phyloP scores from a whole-genome alignment of 2,888 invertebrate genomes.

The Orthosia gothica region DNA sequence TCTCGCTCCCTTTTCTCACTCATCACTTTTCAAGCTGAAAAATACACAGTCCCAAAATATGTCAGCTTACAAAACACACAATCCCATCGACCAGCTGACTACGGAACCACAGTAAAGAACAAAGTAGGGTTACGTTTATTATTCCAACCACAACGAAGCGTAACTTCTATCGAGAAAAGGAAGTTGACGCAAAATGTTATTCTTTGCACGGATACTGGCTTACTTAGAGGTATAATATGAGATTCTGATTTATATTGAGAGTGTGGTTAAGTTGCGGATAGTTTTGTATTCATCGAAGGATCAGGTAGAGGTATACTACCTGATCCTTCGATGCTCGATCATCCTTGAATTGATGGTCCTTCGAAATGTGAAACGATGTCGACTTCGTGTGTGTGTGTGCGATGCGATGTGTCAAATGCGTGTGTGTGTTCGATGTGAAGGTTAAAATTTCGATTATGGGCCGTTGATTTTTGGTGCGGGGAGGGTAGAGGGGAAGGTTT shows the following conservation, averaged over 20 bases:
- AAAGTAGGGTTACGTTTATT: constrained; percentile 40
- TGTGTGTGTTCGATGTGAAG: too few relatives aligned
- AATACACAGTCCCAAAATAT: background rate
- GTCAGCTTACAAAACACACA: constrained; percentile 2
- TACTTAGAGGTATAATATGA: constrained; percentile 23
- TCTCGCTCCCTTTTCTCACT: background rate
- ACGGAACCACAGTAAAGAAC: constrained; percentile 11
- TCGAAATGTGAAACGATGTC: too few relatives aligned
- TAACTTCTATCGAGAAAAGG: constrained; percentile 56
- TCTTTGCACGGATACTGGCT: constrained; percentile 36
- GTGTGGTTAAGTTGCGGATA: background rate
- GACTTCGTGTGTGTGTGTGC: too few relatives aligned
- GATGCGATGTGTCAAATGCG: too few relatives aligned
- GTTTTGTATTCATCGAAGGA: background rate
- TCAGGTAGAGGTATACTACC: too few relatives aligned
- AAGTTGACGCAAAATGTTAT: constrained; percentile 46
- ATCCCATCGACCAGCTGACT: background rate
- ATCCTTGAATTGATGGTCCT: too few relatives aligned
- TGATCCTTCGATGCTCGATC: too few relatives aligned
- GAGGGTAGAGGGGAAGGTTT: too few relatives aligned
- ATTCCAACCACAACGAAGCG: constrained; percentile 42
- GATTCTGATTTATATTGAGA: constrained; percentile 40
- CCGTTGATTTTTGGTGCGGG: too few relatives aligned
- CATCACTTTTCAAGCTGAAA: background rate
- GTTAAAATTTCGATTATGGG: too few relatives aligned